Evolutionary conservation across 2,888 invertebrate genomes (phyloP), one percentile per base, ranked within the genome.

Genomic region (Clitarchus hookeri): DNA sequence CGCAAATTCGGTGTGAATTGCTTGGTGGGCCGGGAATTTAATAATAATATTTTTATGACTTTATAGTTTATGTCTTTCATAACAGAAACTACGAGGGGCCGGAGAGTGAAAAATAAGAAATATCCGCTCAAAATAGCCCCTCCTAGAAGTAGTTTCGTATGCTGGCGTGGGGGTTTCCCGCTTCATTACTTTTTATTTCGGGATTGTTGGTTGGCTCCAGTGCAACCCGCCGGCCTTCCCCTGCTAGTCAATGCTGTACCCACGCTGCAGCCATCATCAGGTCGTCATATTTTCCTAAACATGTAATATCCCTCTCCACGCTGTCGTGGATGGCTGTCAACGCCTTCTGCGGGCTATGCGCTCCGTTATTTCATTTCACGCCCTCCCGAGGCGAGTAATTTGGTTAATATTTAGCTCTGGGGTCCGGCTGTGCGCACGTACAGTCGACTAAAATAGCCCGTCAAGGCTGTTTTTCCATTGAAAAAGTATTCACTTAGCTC

Each of bases 151-250:
- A 1, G 19, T 65, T 19, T 65, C 13, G 65, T 65, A n/a, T 65
- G 65, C 65, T 65, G n/a, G n/a, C 65, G 65, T n/a, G 65, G 65
- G 6, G 65, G 65, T 23, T 8, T 6, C 23, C 48, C 16, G 48
- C 48, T 48, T 48, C 65, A 65, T 65, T 65, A n/a, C 65, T 65
- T 65, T 65, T 65, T 65, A 65, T 65, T 65, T 65, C 65, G 19
- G 23, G 65, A 65, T 65, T 48, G 3, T 65, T 65, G 65, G 19
- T 65, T 65, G 65, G 65, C 65, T 11, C 23, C 19, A 65, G 2
- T 65, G 65, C 65, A n/a, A n/a, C 1, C 19, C 23, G 11, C 23
- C 65, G 0, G 0, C 23, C n/a, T 9, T 8, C 65, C 65, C 16
- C n/a, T 23, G n/a, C 36, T 4, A 36, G 36, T 4, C 1, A 36